phyloP scores from a whole-genome alignment of 92 coral and sea anemone genomes.

The Epizoanthus stellaris region DNA sequence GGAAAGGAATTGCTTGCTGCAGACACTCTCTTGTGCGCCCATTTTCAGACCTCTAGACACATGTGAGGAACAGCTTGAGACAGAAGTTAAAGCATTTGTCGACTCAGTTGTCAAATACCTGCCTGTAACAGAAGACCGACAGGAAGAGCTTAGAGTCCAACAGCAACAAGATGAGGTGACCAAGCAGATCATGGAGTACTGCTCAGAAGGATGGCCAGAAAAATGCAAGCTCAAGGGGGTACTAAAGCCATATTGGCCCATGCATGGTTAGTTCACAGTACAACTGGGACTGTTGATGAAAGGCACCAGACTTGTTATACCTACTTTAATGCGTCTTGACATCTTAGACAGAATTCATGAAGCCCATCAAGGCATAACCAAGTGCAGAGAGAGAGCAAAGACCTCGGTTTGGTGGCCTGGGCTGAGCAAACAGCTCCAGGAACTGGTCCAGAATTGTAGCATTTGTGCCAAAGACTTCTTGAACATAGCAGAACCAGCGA shows the following conservation, averaged over 20 bases:
- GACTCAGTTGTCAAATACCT: not conserved
- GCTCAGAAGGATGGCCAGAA: constrained; percentile 60
- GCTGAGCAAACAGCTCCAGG: not conserved
- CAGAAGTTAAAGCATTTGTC: too few species aligned
- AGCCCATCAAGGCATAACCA: constrained; percentile 9
- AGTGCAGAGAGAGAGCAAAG: constrained; percentile 59
- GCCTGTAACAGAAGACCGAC: not conserved
- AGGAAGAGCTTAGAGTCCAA: not conserved
- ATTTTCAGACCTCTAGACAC: not conserved
- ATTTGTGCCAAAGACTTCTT: constrained; percentile 64
- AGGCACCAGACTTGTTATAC: constrained; percentile 66
- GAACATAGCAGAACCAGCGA: constrained; percentile 57
- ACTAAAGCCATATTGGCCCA: constrained; percentile 71
- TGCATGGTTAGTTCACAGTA: constrained; percentile 48
- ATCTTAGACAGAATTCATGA: constrained; percentile 60
- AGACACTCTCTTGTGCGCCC: constrained; percentile 3
- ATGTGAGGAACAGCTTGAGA: not conserved
- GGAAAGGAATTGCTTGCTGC: constrained; percentile 39
- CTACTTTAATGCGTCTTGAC: constrained; percentile 52
- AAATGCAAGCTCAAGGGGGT: constrained; percentile 17
- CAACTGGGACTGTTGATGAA: constrained; percentile 60
- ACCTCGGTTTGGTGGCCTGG: constrained; percentile 69
- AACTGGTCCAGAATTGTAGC: constrained; percentile 43
- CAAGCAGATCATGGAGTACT: constrained; percentile 6
- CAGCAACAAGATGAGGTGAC: constrained; percentile 19